Conservation (phyloP, 2,797 vertebrate genomes). For the Eulemur albifrons region DNA sequence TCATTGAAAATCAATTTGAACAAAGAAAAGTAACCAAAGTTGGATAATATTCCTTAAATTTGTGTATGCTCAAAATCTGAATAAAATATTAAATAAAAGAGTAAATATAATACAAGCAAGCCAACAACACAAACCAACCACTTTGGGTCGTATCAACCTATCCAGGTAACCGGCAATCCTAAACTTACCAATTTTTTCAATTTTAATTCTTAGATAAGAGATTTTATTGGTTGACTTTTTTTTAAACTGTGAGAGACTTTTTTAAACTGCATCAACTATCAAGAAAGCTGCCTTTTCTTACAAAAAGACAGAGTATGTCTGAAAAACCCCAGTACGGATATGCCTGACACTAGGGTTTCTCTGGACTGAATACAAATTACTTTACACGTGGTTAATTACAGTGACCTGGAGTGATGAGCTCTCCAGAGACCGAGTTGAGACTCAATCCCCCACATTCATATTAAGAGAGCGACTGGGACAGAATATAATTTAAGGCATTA, state of each 20-base stretch:
- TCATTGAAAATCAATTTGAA: not conserved
- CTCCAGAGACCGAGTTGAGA: not conserved
- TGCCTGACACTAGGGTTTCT: not conserved
- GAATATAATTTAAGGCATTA: not conserved
- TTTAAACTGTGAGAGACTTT: not conserved
- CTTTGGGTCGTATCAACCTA: not conserved
- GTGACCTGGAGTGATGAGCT: not conserved
- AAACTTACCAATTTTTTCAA: not conserved
- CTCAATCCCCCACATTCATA: not conserved
- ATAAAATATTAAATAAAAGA: not conserved
- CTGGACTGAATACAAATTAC: not conserved
- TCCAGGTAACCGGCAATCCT: not conserved
- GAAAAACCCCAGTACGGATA: not conserved
- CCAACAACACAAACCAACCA: not conserved
- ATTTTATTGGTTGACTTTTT: not conserved
- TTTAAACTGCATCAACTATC: not conserved
- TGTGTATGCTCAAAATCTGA: not conserved
- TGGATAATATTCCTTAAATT: not conserved
- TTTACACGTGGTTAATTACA: not conserved
- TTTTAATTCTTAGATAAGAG: not conserved
- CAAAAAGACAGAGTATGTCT: not conserved
- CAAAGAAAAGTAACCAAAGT: not conserved
- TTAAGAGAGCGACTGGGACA: not conserved
- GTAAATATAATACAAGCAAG: not conserved
- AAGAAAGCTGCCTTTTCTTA: not conserved